phyloP scores from a whole-genome alignment of 1,140 invertebrate genomes.

The Chelonus insularis region DNA sequence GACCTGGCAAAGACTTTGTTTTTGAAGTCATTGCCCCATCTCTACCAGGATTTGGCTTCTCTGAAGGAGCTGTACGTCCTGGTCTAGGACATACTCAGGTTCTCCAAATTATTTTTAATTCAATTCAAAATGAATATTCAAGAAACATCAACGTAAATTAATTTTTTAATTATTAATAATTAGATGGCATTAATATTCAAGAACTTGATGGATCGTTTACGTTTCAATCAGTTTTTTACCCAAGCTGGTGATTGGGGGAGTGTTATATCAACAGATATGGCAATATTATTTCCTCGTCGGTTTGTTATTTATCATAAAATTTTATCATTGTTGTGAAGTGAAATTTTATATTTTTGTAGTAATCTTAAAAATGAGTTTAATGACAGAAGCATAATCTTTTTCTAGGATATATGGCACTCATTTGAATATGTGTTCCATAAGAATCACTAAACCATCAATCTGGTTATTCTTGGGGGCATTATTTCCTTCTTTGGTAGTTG shows the following conservation, averaged over 20 bases:
- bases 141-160: no score
- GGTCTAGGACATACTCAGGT: constrained; percentile 61
- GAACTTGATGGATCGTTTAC: constrained; percentile 81
- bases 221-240: constrained; percentile 74
- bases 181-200: constrained; percentile 67
- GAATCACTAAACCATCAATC: constrained; percentile 48
- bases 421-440: constrained; percentile 65
- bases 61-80: constrained; percentile 66
- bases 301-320: constrained; percentile 28
- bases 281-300: constrained; percentile 70
- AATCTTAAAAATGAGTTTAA: no score
- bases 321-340: not conserved
- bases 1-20: constrained; percentile 65
- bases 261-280: constrained; percentile 64
- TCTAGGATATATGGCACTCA: constrained; percentile 64
- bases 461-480: constrained; percentile 62
- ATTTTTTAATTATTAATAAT: no score
- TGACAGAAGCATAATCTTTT: no score
- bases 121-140: no score
- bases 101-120: no score
- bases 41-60: constrained; percentile 85
- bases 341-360: not conserved
- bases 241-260: constrained; percentile 88
- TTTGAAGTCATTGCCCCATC: constrained; percentile 82
- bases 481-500: constrained; percentile 64